Evolutionary conservation across 2,888 invertebrate genomes (phyloP), one percentile per base, ranked within the genome.

Genomic region (Spisula solida): DNA sequence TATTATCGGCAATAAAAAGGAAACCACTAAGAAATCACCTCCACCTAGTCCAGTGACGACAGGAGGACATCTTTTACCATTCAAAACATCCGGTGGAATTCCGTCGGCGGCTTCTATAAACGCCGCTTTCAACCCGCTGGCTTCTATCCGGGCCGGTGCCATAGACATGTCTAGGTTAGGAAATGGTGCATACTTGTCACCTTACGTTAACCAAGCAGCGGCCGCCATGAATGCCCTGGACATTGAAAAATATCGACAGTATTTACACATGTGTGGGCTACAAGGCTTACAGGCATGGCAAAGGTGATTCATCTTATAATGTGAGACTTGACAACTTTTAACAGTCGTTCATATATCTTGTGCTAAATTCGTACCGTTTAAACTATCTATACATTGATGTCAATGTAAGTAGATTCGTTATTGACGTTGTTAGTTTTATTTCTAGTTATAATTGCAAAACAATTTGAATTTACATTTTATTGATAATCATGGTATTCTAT

Each of bases 1-100:
- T 41, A 96, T 97, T 29, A 97, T 97, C 92, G 97, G 97, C 91
- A 95, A 93, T 81, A 92, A 92, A 66, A 90, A 78, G 87, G 93
- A 89, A 31, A 93, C 48, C 85, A 81, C 91, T 14, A 93, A 91
- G 79, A 93, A 94, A 87, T 90, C 91, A 25, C 88, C 92, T 85
- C 86, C 91, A 80, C 87, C 87, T 70, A 86, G 82, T 78, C 87
- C 87, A 56, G 80, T 55, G 81, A 81, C 86, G 25, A 79, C 85
- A n/a, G 79, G 86, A 34, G 60, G 93, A 12, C 87, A 90, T 20
- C 29, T 89, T 20, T 34, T 86, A 16, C 88, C 87, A 25, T 92
- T 85, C 79, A 88, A 89, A 60, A 78, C 87, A 34, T 31, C 81
- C 18, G 80, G n/a, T n/a, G n/a, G 81, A 86, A 48, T 91, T 89